Evolutionary conservation across 2,113 vertebrate genomes (phyloP).

Genomic region (Pangasianodon gigas): DNA sequence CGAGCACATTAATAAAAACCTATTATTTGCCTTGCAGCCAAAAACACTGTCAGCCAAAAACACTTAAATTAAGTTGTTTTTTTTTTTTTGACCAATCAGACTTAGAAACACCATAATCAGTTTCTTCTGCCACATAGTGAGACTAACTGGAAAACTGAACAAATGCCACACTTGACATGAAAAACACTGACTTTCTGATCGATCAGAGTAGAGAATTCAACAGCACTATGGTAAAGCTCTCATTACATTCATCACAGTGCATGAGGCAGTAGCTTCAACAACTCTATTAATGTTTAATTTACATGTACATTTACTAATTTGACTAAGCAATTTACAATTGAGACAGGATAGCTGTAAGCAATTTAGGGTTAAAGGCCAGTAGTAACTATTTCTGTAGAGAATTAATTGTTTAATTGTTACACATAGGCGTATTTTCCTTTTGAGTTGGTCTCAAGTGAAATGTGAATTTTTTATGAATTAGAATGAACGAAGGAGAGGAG

Average conservation of each 20-base stretch:
- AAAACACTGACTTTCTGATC: background rate
- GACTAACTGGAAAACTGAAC: background rate
- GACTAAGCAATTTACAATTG: background rate
- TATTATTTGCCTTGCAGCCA: too few relatives aligned
- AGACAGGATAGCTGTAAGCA: background rate
- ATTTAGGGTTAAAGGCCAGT: background rate
- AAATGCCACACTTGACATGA: background rate
- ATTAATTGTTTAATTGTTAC: too few relatives aligned
- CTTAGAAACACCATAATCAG: background rate
- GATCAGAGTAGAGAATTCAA: background rate
- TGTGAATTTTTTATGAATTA: background rate
- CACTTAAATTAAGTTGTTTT: too few relatives aligned
- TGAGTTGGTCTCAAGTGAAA: background rate
- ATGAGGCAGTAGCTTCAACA: background rate
- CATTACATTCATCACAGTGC: background rate
- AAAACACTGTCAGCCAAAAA: background rate
- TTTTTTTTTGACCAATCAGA: background rate
- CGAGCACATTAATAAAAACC: background rate
- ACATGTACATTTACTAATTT: background rate
- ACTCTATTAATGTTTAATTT: background rate
- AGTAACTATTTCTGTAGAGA: too few relatives aligned
- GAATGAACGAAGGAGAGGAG: background rate
- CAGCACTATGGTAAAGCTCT: background rate
- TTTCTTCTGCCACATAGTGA: background rate
- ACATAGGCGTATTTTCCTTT: background rate